A percentile compares a stretch with the other conserved stretches of the same genome.
Evolutionary conservation across 2,797 vertebrate species (phyloP).

Genomic region (Propithecus deckenii): DNA sequence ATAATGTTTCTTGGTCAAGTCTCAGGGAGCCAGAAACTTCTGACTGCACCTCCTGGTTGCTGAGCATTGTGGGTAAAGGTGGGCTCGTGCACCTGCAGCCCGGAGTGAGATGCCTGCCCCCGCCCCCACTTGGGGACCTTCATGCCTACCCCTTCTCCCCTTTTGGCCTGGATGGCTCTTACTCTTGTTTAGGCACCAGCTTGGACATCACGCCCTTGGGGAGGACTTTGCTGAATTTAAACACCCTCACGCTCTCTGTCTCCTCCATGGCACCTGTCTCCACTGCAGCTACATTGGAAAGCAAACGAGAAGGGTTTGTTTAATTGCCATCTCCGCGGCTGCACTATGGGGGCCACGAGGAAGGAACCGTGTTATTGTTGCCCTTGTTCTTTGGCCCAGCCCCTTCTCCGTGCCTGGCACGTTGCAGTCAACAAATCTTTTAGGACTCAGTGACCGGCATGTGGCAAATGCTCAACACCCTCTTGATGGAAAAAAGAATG

Average conservation of each 20-base stretch:
- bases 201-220: neutral
- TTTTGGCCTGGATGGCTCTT: neutral
- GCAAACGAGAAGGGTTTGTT: neutral
- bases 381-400: neutral
- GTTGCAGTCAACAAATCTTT: neutral
- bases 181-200: neutral
- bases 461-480: neutral
- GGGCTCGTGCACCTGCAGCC: no score
- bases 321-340: neutral
- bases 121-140: neutral
- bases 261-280: neutral
- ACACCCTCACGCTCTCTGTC: neutral
- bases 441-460: neutral
- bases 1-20: neutral
- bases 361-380: neutral
- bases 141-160: accelerated
- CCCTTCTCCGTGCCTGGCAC: neutral
- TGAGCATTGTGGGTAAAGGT: neutral
- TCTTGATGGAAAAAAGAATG: neutral
- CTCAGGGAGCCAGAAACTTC: neutral
- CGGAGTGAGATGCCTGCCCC: no score
- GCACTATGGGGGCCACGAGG: neutral
- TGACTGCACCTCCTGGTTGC: neutral
- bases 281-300: neutral
- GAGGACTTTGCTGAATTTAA: neutral